A percentile compares a stretch with the other conserved stretches of the same genome.
These are phyloP conservation scores for Julus scanicus DNA, from an alignment of 2,888 invertebrate genomes.

Conservation along the genomic window DNA sequence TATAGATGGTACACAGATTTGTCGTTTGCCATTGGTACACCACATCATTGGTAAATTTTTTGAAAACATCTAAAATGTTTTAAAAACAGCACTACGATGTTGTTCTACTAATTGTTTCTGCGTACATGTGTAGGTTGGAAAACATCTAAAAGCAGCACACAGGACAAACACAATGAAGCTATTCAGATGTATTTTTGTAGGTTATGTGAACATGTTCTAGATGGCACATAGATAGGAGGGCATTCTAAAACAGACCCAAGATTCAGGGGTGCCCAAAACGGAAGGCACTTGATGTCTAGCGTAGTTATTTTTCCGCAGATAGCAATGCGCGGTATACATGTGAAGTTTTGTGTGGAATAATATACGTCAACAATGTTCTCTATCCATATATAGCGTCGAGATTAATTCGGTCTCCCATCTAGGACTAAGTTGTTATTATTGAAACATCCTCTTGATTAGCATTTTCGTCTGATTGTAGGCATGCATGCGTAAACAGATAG, in stretches of 20 bases:
- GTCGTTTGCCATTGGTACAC: no score
- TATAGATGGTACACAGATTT: no score
- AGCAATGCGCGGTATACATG: neutral
- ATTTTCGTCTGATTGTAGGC: conserved; percentile 42
- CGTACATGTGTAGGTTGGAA: no score
- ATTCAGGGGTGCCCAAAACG: neutral
- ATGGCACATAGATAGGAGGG: no score
- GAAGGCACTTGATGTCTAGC: neutral
- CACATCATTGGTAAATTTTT: no score
- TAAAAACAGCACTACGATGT: no score
- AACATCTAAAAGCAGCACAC: no score
- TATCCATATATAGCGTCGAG: conserved; percentile 37
- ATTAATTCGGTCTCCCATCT: conserved; percentile 42
- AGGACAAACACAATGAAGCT: no score
- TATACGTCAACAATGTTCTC: neutral
- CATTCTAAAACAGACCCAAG: neutral
- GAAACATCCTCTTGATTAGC: conserved; percentile 42
- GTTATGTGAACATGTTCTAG: no score
- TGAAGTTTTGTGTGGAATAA: neutral
- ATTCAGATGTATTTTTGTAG: no score
- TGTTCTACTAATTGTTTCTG: no score
- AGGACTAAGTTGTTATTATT: conserved; percentile 39
- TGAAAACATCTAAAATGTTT: no score
- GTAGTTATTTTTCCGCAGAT: conserved; percentile 10
- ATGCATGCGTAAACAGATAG: conserved; percentile 42